phyloP scores from a whole-genome alignment of 2,888 invertebrate genomes.

The Digitonthophagus gazella region DNA sequence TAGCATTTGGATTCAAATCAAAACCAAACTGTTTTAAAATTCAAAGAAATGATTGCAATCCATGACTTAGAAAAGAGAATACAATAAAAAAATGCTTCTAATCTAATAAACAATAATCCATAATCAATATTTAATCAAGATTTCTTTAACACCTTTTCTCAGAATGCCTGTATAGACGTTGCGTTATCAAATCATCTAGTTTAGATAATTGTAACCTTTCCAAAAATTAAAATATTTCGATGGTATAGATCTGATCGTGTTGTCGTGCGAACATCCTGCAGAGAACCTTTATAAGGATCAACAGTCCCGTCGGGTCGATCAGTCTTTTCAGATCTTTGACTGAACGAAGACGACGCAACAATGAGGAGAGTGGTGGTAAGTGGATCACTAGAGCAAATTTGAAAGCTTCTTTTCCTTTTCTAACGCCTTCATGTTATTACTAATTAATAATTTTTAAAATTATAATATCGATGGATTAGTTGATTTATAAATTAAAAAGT shows the following conservation, averaged over 20 bases:
- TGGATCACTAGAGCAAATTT: conserved; percentile 16
- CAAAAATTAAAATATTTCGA: background rate
- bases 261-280: conserved; percentile 30
- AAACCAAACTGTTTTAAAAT: too few species aligned
- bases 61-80: too few species aligned
- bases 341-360: conserved; percentile 9
- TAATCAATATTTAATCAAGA: too few species aligned
- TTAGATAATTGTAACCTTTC: background rate
- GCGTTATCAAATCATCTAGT: too few species aligned
- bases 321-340: conserved; percentile 29
- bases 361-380: conserved; percentile 29
- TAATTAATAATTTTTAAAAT: background rate
- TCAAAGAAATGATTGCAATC: too few species aligned
- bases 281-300: conserved; percentile 32
- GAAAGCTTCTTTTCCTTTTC: conserved; percentile 1
- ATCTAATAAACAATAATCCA: too few species aligned
- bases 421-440: background rate
- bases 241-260: background rate
- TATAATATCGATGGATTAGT: too few species aligned
- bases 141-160: background rate
- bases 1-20: too few species aligned
- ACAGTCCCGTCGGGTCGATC: conserved; percentile 27
- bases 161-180: background rate
- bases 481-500: background rate
- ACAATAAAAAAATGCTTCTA: too few species aligned